Conservation (phyloP, 1,140 invertebrate species). For the Magallana gigas region DNA sequence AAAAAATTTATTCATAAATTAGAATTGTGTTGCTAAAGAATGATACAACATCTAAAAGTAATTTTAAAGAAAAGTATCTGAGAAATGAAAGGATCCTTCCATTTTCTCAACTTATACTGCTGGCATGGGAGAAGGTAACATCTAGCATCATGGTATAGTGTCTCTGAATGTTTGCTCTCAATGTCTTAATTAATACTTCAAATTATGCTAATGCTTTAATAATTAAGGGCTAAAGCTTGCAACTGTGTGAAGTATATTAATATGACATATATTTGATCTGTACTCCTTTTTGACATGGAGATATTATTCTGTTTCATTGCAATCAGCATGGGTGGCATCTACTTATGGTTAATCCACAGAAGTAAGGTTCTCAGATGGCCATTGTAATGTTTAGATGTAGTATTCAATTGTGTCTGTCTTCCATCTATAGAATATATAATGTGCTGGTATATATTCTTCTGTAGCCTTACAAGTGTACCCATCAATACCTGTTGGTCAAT, state of each 20-base stretch:
- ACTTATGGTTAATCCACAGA: conserved; percentile 47
- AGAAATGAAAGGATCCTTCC: conserved; percentile 9
- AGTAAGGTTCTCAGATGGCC: background rate
- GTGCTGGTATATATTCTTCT: too few species aligned
- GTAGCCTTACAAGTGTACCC: too few species aligned
- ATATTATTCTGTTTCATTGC: conserved; percentile 5
- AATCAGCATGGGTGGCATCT: conserved; percentile 49
- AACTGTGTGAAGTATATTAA: background rate
- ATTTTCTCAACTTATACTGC: background rate
- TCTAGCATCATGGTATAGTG: background rate
- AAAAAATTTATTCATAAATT: background rate
- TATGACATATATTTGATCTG: background rate
- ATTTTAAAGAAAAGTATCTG: background rate
- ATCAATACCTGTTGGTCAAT: too few species aligned
- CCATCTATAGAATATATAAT: too few species aligned
- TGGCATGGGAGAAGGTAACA: conserved; percentile 26
- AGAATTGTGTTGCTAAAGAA: background rate
- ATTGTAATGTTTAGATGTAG: conserved; percentile 31
- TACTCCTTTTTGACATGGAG: background rate
- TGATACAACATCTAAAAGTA: background rate
- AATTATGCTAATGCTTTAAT: background rate
- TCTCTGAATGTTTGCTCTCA: too few species aligned
- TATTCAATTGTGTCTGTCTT: background rate
- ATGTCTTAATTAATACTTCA: background rate
- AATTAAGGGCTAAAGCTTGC: background rate